Base-by-base conservation (phyloP, 2,797 vertebrate genomes). In the Amblyraja radiata region DNA sequence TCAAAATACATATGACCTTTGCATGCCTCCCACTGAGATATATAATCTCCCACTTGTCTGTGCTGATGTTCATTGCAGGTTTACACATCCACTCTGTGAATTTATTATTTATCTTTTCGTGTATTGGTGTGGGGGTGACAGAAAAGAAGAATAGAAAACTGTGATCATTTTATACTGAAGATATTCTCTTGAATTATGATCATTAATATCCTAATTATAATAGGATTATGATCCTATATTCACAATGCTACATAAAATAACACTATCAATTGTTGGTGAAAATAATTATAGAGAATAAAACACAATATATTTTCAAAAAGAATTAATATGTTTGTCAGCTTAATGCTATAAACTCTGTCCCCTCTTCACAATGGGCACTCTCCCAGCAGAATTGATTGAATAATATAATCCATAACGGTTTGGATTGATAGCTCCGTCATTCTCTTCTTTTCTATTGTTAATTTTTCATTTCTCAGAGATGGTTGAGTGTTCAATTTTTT, bases 251-350 rank as follows among this genome's bases (percentile, higher is more conserved):
- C 54, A 86, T 25, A 86, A 63, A 61, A 28, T n/a, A 28, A 16
- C 83, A 63, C 32, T 86, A 86, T 16, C 25, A 86, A 86, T 63
- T 86, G 83, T n/a, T n/a, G 28, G 63, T 86, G 61, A 86, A 86
- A 18, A 28, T 86, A 84, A 84, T 84, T 84, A 63, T 61, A 14
- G 10, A 86, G 61, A 63, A 61, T 84, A 58, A 9, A n/a, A 84
- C 81, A 84, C 54, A n/a, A 6, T 61, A 61, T 10, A 58, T 83
- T 58, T 83, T 58, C 80, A 83, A 83, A 61, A 3, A 11, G 25
- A 84, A 3, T 28, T 13, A 84, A 14, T 61, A 11, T 63, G 54
- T 16, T 63, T 86, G 6, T 2, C 14, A 9, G 65, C n/a, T 88
- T 10, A 88, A 68, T 68, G 63, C 14, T 68, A n/a, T 68, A 21